phyloP scores from a whole-genome alignment of 2,797 vertebrate species.

The Carduelis carduelis region DNA sequence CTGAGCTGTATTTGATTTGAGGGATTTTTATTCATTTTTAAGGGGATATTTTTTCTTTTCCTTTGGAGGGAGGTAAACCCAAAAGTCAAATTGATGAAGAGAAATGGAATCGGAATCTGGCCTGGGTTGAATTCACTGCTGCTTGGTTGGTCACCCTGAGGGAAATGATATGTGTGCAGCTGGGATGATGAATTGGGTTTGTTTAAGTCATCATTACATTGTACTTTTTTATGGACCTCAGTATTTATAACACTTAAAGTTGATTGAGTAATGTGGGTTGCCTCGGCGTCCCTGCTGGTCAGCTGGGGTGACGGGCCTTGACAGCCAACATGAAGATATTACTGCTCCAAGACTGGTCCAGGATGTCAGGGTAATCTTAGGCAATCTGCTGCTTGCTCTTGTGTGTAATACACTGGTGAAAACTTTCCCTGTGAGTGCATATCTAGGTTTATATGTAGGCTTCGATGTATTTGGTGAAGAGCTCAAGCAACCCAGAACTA shows the following conservation, averaged over 20 bases:
- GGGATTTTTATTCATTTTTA: slow-evolving; percentile 60
- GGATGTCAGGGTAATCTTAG: slow-evolving; percentile 88
- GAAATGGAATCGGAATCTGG: slow-evolving; percentile 61
- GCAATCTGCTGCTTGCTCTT: slow-evolving; percentile 90
- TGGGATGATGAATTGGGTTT: slow-evolving; percentile 89
- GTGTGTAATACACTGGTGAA: slow-evolving; percentile 85
- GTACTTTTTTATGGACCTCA: slow-evolving; percentile 84
- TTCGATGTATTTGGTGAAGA: not conserved
- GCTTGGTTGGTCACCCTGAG: slow-evolving; percentile 73
- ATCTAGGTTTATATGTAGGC: not conserved
- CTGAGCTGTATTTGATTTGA: slow-evolving; percentile 54
- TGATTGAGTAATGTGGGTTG: slow-evolving; percentile 82
- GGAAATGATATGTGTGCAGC: slow-evolving; percentile 77
- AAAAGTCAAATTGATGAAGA: slow-evolving; percentile 71
- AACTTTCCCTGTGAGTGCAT: slow-evolving; percentile 75
- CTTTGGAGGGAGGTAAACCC: slow-evolving; percentile 21
- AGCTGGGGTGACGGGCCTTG: slow-evolving; percentile 86
- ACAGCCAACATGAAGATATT: slow-evolving; percentile 85
- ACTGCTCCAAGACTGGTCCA: slow-evolving; percentile 80
- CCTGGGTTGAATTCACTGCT: slow-evolving; percentile 57
- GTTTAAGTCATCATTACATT: slow-evolving; percentile 90
- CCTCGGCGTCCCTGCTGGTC: slow-evolving; percentile 75
- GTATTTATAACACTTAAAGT: slow-evolving; percentile 86
- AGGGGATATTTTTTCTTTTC: slow-evolving; percentile 39
- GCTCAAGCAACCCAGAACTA: not conserved